Evolutionary conservation across 1,140 invertebrate species (phyloP), one percentile per base, ranked within the genome.

Genomic region (Argopecten irradians): DNA sequence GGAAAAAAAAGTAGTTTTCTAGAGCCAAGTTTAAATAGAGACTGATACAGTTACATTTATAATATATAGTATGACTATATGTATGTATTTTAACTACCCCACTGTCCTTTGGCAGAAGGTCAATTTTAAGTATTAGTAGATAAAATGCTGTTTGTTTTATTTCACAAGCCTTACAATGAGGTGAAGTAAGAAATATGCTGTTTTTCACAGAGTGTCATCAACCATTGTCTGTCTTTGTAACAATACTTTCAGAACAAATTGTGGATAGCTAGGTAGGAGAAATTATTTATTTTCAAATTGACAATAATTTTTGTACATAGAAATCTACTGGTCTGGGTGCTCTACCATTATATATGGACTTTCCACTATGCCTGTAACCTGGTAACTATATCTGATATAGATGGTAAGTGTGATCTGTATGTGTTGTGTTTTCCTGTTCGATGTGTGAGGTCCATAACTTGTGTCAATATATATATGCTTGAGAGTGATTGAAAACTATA

Each of bases 241-340:
- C 43, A 16, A 8, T 46, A 46, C 22, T 46, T 46, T 11, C 22
- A 16, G 9, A 46, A 46, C 43, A 71, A 3, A 71, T 71, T 1
- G 8, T n/a, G 1, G 22, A n/a, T 71, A 71, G 1, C 55, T 71
- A 5, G n/a, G 5, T 28, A 16, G n/a, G 55, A n/a, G 16, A 28
- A 71, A 71, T 28, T 71, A 28, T 71, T 71, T 71, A 71, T 71
- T 71, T 71, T 71, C 55, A 71, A 22, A 71, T 71, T 71, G 5
- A 39, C 13, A n/a, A 71, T 16, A 2, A 28, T 46, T 71, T 71
- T 71, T 71, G 55, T 71, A 71, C n/a, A 71, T 71, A 71, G 55
- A 71, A 71, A 28, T 55, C 43, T 55, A 55, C 28, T 71, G 55
- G 55, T 71, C 55, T 71, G 55, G 55, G 55, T 71, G 55, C 55